phyloP scores from a whole-genome alignment of 2,888 invertebrate species.

The Embidobia sp. region DNA sequence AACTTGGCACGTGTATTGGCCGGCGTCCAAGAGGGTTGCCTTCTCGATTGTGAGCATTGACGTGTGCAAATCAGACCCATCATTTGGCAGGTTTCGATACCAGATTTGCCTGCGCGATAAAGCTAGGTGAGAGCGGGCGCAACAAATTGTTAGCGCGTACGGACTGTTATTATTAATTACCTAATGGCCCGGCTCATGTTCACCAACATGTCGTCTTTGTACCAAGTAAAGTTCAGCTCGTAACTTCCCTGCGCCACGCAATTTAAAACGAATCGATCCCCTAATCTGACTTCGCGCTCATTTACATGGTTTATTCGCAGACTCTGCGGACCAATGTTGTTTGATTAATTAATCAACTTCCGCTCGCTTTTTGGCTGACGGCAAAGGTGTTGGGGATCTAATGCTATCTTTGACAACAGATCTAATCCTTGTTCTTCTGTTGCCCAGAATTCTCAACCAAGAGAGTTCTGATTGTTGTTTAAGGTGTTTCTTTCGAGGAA shows the following conservation, averaged over 20 bases:
- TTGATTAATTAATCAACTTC: conserved; percentile 58
- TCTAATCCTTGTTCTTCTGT: no score
- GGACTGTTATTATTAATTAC: conserved; percentile 79
- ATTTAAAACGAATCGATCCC: conserved; percentile 89
- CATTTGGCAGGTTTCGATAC: conserved; percentile 81
- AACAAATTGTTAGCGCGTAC: no score
- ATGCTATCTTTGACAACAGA: no score
- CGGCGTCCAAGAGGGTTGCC: conserved; percentile 87
- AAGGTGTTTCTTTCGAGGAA: no score
- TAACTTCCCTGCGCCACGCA: conserved; percentile 91
- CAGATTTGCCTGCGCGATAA: conserved; percentile 77
- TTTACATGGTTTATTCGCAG: conserved; percentile 76
- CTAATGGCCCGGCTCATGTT: conserved; percentile 89
- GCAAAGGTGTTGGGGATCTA: no score
- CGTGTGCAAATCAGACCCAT: conserved; percentile 84
- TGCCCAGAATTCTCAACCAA: no score
- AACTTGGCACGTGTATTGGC: conserved; percentile 91
- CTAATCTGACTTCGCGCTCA: conserved; percentile 84
- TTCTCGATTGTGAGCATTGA: conserved; percentile 88
- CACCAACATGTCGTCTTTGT: conserved; percentile 89
- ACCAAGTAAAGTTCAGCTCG: conserved; percentile 89
- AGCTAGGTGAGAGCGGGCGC: no score
- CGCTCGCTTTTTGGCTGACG: no score
- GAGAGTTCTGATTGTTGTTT: no score
- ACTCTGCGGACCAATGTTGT: conserved; percentile 72